These are phyloP conservation scores for Melanogrammus aeglefinus DNA, from an alignment of 2,797 vertebrate genomes.

Conservation along the genomic window DNA sequence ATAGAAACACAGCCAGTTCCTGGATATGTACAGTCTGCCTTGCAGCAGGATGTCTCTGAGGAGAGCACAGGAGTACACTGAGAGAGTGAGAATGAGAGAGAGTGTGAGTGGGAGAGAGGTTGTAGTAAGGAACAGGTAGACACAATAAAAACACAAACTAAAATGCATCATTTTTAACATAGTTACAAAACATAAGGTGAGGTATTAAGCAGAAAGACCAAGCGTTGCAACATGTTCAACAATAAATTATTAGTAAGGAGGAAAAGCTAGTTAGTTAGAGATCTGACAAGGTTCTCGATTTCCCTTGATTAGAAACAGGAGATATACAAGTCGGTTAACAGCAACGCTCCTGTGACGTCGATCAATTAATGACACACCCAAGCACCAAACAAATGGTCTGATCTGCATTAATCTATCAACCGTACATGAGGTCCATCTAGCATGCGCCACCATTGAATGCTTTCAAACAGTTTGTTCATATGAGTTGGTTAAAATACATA, in stretches of 20 bases:
- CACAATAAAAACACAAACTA: not conserved
- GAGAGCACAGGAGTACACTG: conserved; percentile 94
- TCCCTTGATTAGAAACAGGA: conserved; percentile 6
- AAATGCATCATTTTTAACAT: too few relatives aligned
- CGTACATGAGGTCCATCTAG: not conserved
- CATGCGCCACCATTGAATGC: not conserved
- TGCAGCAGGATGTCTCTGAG: conserved; percentile 94
- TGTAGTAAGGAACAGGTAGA: not conserved
- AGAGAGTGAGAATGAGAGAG: conserved; percentile 31
- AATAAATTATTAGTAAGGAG: not conserved
- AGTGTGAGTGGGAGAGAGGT: not conserved
- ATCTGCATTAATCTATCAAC: not conserved
- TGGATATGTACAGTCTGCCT: conserved; percentile 94
- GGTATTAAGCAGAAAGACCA: not conserved
- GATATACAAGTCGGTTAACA: not conserved
- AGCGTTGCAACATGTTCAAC: not conserved
- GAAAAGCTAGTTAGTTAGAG: not conserved
- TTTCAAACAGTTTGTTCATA: too few relatives aligned
- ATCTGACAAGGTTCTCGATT: not conserved
- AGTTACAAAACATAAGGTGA: too few relatives aligned
- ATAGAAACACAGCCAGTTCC: conserved; percentile 97
- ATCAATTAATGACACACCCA: not conserved
- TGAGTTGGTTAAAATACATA: not conserved
- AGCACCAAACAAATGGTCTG: not conserved
- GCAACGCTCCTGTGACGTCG: not conserved